Base-by-base conservation (phyloP, 2,113 vertebrate genomes). In the Beaufortia kweichowensis region DNA sequence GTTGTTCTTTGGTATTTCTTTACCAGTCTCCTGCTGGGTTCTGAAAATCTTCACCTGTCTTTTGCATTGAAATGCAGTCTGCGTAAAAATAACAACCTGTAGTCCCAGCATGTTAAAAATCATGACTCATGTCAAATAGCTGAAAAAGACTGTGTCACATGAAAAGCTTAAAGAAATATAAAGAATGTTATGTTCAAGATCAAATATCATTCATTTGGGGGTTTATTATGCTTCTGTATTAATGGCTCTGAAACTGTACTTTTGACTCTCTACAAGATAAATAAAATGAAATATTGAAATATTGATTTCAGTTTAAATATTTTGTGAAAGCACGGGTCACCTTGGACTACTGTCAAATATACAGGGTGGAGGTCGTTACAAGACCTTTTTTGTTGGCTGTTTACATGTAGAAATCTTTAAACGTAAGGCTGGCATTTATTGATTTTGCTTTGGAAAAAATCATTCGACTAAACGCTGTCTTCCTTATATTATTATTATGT, bases 1-100 rank as follows among this genome's bases (percentile, higher is more conserved):
- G 53, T 70, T 39, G 46, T 41, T 67, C 65, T 50, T 57, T 39
- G 53, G 26, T 41, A n/a, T 35, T 60, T 73, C 19, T 61, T 46
- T 46, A 61, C 28, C 23, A 43, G 6, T 73, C 39, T 48, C 17
- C 67, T 7, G 12, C 48, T 70, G 48, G n/a, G n/a, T 56, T 26
- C 33, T 23, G 15, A 14, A 59, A 71, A 72, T 53, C 48, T 53
- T n/a, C 19, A 53, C 48, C 48, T 53, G 56, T 28, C 21, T 19
- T 11, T 59, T 59, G 35, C 15, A 24, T 4, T 48, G 70, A 61
- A 31, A 46, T 73, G 41, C 35, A 46, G 39, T 43, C 70, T 61
- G 70, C 39, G 15, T 7, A 19, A 28, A 57, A 59, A 71, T 71
- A 12, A 68, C 26, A n/a, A 55, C 66, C 28, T 23, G 48, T 69